Base-by-base conservation (phyloP, 2,797 vertebrate species). In the Lerista edwardsae region DNA sequence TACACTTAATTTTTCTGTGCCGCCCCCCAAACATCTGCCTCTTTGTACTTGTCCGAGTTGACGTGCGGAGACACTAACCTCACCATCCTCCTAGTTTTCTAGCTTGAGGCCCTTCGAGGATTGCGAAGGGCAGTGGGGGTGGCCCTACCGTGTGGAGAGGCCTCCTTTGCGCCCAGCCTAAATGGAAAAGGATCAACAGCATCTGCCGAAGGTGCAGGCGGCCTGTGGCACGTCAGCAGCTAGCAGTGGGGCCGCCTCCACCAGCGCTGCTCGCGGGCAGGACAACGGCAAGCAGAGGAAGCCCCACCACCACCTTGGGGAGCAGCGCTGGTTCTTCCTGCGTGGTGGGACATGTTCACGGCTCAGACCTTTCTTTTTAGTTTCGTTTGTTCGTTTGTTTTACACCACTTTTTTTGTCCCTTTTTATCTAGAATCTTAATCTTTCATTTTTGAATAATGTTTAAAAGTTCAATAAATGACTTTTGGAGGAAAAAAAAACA, bases 391-490 rank as follows among this genome's bases (percentile, higher is more conserved):
- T 36, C 90, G 92, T 91, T 67, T 86, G 79, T 93, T 96, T 94
- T 95, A 93, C 93, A 93, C 67, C 55, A 0, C 73, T 34, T 39
- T 31, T 51, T 75, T 69, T 93, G 4, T 9, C 15, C 92, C 94
- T 96, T 96, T 95, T 93, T 96, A 96, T 88, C 94, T 94, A 91
- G 88, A 74, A 93, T 95, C 95, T 94, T 94, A 90, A 87, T 88
- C 72, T 91, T 93, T 95, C 92, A 86, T 94, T 95, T 94, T 92
- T 79, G 92, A 93, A 92, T 95, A 95, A 95, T 88, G 91, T 93
- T 86, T 94, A 80, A 91, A 93, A 92, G 84, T 94, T 96, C 93
- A 95, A 96, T 96, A 96, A 96, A 96, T 90, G 81, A 88, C 88
- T 96, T 96, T 95, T 85, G 55, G 89, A 94, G 94, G 91, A 90